These are phyloP conservation scores for Nineta flava DNA, from an alignment of 2,888 invertebrate genomes.

Conservation along the genomic window DNA sequence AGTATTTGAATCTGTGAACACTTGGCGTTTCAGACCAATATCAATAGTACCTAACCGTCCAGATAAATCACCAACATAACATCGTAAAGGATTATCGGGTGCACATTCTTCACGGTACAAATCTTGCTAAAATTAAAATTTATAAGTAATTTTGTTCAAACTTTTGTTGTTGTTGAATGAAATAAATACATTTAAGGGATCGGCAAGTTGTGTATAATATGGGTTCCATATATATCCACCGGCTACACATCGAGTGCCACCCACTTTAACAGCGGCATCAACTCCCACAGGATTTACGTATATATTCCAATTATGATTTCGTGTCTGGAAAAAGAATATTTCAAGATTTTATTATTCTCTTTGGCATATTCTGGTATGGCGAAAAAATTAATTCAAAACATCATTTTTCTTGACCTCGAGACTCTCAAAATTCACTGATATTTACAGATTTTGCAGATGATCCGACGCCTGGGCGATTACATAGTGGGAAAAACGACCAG, in stretches of 20 bases:
- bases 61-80: constrained; percentile 82
- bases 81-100: constrained; percentile 71
- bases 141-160: neutral
- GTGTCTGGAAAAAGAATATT: constrained; percentile 38
- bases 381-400: no score
- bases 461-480: no score
- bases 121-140: constrained; percentile 42
- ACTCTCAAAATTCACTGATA: no score
- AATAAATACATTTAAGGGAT: constrained; percentile 60
- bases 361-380: constrained; percentile 6
- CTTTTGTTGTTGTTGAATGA: constrained; percentile 1
- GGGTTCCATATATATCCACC: constrained; percentile 89
- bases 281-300: constrained; percentile 85
- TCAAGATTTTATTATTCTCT: constrained; percentile 7
- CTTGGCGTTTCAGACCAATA: constrained; percentile 57
- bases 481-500: no score
- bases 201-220: constrained; percentile 74
- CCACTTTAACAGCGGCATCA: constrained; percentile 70
- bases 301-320: constrained; percentile 77
- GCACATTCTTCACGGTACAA: constrained; percentile 78
- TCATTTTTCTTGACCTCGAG: no score
- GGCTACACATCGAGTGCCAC: constrained; percentile 70
- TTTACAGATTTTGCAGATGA: no score
- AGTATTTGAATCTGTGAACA: constrained; percentile 75
- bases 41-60: constrained; percentile 69